Base-by-base conservation (phyloP, 2,797 vertebrate species). In the Adrianichthys oophorus region DNA sequence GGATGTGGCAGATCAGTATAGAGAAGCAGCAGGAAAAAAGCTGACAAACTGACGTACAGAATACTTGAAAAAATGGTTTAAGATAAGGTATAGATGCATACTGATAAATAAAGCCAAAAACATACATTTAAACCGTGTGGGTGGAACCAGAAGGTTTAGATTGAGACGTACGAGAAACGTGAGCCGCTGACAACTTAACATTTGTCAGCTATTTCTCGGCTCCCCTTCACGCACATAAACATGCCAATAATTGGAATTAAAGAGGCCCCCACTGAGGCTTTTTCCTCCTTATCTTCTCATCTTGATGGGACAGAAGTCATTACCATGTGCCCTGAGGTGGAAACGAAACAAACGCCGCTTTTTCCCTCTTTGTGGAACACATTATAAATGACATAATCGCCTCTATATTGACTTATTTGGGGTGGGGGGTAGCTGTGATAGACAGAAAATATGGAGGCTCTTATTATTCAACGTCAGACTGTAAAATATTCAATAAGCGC, bases 271-370 rank as follows among this genome's bases (percentile, higher is more conserved):
- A 37, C 32, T 37, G 32, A 37, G 32, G 32, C n/a, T 1, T 40
- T 80, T 65, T 62, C 69, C 70, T 59, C 68, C 53, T 79, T 70
- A 83, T 71, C 67, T 72, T 37, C 56, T 63, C 61, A 71, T 73
- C 68, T 68, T 60, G 4, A 61, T 45, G 60, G 75, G 65, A 77
- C 64, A 76, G 59, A 79, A 80, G 78, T 77, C 73, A 79, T 83
- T 79, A 79, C 48, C 43, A 56, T 56, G 41, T 73, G 3, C 65
- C 85, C 83, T 10, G 19, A 62, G 71, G 84, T 2, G 43, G 66
- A 19, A 41, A 67, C 52, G 56, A 66, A 69, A 81, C 56, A 69
- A 76, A 72, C 41, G 66, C 48, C 56, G 68, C 63, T 76, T 73
- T 59, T 69, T 62, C 45, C 51, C 7, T 56, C 48, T 53, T 62